Percentiles rank a stretch among this genome's conserved stretches.
Evolutionary conservation across 1,140 invertebrate species (phyloP).

Genomic region (Chlorops oryzae): DNA sequence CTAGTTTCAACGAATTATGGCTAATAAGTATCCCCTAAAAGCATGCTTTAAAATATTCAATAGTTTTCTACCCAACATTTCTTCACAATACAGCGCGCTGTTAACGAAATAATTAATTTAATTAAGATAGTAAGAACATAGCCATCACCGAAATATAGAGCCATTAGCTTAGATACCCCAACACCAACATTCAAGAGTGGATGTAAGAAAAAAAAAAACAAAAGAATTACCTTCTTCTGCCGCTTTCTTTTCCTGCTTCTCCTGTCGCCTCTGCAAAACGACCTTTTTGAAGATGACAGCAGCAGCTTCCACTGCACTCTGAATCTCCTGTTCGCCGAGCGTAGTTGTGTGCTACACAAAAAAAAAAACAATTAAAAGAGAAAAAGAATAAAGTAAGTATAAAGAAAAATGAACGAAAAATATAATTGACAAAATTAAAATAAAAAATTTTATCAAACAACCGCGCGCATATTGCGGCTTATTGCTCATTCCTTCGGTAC

Average conservation of each 20-base stretch:
- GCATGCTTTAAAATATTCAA: too few species aligned
- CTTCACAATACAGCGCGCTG: too few species aligned
- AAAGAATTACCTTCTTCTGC: constrained; percentile 42
- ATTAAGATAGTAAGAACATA: constrained; percentile 29
- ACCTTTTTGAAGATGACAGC: constrained; percentile 50
- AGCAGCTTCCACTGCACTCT: constrained; percentile 50
- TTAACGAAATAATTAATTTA: too few species aligned
- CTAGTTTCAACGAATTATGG: too few species aligned
- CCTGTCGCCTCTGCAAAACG: constrained; percentile 43
- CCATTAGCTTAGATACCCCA: too few species aligned
- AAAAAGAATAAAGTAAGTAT: neutral
- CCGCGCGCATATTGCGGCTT: too few species aligned
- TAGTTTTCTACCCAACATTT: too few species aligned
- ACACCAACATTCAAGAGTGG: too few species aligned
- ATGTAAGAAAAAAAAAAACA: neutral
- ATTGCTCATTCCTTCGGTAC: too few species aligned
- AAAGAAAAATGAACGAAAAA: neutral
- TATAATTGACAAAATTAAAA: neutral
- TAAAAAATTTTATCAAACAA: neutral
- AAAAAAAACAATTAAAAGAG: too few species aligned
- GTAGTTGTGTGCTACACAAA: constrained; percentile 40
- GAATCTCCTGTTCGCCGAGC: constrained; percentile 56
- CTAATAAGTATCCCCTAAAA: too few species aligned
- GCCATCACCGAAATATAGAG: too few species aligned
- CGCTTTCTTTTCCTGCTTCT: constrained; percentile 39